Evolutionary conservation across 2,113 vertebrate species (phyloP).

Genomic region (Narcine bancroftii): DNA sequence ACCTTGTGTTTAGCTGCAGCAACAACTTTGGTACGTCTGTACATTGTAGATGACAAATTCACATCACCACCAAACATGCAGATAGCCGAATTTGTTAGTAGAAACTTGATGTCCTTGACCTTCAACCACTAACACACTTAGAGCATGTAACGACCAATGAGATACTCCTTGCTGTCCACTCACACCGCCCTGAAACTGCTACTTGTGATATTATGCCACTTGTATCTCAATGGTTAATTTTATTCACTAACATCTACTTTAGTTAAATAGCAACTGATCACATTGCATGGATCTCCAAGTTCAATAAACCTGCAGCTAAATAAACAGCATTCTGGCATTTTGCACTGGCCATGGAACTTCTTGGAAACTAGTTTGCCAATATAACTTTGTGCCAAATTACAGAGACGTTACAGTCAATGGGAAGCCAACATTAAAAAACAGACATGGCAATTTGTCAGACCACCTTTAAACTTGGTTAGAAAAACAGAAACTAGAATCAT

Average conservation of each 20-base stretch:
- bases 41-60: too few relatives aligned
- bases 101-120: too few relatives aligned
- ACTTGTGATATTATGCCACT: background rate
- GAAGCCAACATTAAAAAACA: background rate
- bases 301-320: background rate
- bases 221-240: too few relatives aligned
- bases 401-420: background rate
- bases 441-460: background rate
- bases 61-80: too few relatives aligned
- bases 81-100: too few relatives aligned
- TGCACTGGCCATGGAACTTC: background rate
- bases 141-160: background rate
- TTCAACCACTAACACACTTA: too few relatives aligned
- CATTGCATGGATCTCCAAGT: background rate
- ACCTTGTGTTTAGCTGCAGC: too few relatives aligned
- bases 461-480: slow-evolving; percentile 1
- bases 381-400: background rate
- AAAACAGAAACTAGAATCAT: background rate
- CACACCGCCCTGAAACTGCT: background rate
- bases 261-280: background rate
- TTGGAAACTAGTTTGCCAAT: background rate
- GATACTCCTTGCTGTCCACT: background rate
- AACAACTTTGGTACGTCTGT: too few relatives aligned
- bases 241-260: background rate
- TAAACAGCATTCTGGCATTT: background rate